Evolutionary conservation across 2,888 invertebrate species (phyloP).

Genomic region (Tetanocera ferruginea): DNA sequence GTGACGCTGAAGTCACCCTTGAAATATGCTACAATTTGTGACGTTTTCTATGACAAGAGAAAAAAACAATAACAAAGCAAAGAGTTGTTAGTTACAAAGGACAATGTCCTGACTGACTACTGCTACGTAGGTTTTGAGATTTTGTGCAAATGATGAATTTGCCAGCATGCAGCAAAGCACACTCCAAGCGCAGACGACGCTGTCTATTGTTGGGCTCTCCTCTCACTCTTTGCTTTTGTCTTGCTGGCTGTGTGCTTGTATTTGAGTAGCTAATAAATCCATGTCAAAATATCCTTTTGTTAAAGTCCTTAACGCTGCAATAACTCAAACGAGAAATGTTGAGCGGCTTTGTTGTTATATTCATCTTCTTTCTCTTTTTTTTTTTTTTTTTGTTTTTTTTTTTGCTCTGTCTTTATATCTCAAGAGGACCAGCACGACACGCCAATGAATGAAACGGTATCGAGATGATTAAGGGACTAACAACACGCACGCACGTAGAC

Average conservation of each 20-base stretch:
- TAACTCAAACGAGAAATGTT: constrained; percentile 15
- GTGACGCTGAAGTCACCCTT: background rate
- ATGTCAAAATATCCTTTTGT: constrained; percentile 33
- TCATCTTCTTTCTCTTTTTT: background rate
- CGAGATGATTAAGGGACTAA: constrained; percentile 31
- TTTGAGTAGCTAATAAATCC: constrained; percentile 31
- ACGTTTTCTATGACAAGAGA: background rate
- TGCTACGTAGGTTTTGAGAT: background rate
- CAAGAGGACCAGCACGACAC: background rate
- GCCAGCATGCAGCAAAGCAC: background rate
- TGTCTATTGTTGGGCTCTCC: no score
- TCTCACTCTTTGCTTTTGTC: background rate
- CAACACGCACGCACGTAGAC: constrained; percentile 11
- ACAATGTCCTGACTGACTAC: background rate
- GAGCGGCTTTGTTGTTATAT: background rate
- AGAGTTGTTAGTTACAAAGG: no score
- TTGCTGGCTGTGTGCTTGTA: background rate
- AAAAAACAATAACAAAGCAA: background rate
- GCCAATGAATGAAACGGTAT: constrained; percentile 15
- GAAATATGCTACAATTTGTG: constrained; percentile 11
- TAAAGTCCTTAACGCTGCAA: constrained; percentile 27
- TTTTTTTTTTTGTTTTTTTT: background rate
- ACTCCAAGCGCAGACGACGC: background rate
- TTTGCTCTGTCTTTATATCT: no score
- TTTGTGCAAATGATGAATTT: constrained; percentile 6